A percentile compares a stretch with the other conserved stretches of the same genome.
Conservation (phyloP, 35 echinoderm and acorn worm species). For the Lytechinus variegatus region DNA sequence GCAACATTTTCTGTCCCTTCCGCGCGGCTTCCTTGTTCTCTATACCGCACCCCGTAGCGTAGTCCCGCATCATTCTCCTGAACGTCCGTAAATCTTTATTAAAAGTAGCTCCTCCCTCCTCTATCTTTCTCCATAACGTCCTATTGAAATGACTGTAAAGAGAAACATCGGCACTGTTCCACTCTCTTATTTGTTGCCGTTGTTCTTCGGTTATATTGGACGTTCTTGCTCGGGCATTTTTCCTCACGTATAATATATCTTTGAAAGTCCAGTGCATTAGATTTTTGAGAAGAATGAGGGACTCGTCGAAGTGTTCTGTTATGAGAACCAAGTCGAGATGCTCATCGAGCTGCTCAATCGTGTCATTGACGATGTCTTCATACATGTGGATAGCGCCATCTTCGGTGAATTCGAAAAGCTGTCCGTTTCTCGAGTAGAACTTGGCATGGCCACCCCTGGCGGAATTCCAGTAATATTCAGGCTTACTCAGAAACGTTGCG, state of each 20-base stretch:
- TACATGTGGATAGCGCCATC: conserved; percentile 26
- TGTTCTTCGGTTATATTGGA: conserved; percentile 40
- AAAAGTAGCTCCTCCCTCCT: conserved; percentile 32
- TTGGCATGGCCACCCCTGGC: background rate
- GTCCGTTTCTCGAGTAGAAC: conserved; percentile 63
- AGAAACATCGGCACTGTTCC: conserved; percentile 49
- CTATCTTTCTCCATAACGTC: conserved; percentile 67
- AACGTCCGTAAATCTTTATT: conserved; percentile 53
- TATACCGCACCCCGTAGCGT: conserved; percentile 1
- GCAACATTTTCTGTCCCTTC: conserved; percentile 38
- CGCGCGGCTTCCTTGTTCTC: background rate
- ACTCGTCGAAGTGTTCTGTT: conserved; percentile 81
- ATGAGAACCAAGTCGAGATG: conserved; percentile 71
- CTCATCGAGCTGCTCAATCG: conserved; percentile 47
- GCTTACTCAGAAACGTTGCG: background rate
- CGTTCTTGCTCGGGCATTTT: conserved; percentile 39
- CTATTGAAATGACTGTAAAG: conserved; percentile 66
- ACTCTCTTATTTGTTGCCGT: conserved; percentile 26
- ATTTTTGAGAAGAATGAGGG: conserved; percentile 63
- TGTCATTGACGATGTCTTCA: conserved; percentile 27
- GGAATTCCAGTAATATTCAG: background rate
- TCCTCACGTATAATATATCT: conserved; percentile 64
- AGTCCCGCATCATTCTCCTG: conserved; percentile 25
- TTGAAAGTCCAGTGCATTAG: conserved; percentile 63
- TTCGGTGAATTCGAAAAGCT: conserved; percentile 67